Evolutionary conservation across 2,113 vertebrate genomes (phyloP), one percentile per base, ranked within the genome.

Genomic region (Anseranas semipalmata): DNA sequence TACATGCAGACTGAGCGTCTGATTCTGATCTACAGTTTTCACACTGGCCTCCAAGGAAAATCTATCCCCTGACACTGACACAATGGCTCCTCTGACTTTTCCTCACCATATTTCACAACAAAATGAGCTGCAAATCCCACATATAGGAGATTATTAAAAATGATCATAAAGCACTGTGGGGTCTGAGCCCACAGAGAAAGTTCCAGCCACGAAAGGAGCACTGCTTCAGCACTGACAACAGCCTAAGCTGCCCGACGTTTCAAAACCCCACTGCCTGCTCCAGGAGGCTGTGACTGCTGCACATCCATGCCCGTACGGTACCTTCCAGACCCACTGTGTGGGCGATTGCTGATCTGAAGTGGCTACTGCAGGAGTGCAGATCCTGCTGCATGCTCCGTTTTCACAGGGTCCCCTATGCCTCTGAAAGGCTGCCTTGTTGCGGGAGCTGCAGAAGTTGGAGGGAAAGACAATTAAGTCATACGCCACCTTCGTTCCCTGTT

Each of bases 281-380:
- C 2, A 28, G n/a, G 30, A 32, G 24, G 39, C 39, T 21, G n/a
- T 8, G 18, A 10, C 1, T 8, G 24, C 35, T 35, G 55, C 24
- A 4, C 18, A 2, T 16, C 81, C 37, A 2, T 5, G 8, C 52
- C 43, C 15, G 21, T 9, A 3, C 15, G 2, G 41, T 5, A 30
- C 56, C 27, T 48, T 14, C 60, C 71, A 20, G 22, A 9, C 8
- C 18, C 28, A 3, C 37, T 2, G 60, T 10, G 12, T 10, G 46
- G 0, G 1, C 14, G 39, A 10, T 30, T 5, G 3, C 39, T 13
- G 84, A 8, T 35, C 10, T 35, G n/a, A 24, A 15, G 46, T 4
- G 19, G 33, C 58, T 60, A 14, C n/a, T 24, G 35, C 32, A 66
- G 53, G 13, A 59, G 37, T 1, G 19, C 41, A 20, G 59, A 20